Conservation (phyloP, 2,113 vertebrate genomes). For the Anguilla japonica region DNA sequence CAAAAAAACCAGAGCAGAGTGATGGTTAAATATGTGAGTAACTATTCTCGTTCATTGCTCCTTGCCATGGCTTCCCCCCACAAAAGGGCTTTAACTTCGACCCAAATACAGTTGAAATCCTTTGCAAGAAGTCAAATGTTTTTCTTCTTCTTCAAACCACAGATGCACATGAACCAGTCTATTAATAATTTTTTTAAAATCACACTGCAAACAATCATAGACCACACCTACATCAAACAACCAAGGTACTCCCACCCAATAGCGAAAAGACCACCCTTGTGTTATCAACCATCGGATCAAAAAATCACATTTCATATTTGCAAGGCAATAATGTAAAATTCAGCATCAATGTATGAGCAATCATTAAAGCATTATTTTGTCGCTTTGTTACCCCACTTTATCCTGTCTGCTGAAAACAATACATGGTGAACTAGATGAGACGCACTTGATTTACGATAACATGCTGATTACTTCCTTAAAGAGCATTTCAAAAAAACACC, state of each 20-base stretch:
- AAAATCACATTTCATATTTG: background rate
- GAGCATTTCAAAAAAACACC: background rate
- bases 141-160: too few species aligned
- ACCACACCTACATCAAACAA: too few species aligned
- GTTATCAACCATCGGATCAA: background rate
- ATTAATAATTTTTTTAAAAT: too few species aligned
- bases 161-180: too few species aligned
- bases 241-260: background rate
- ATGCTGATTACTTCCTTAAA: background rate
- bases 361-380: too few species aligned
- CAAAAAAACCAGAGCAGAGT: slow-evolving; percentile 60
- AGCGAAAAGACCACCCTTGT: background rate
- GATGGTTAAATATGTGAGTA: slow-evolving; percentile 21
- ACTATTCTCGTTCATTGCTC: slow-evolving; percentile 7
- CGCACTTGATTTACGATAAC: background rate
- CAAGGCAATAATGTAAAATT: background rate
- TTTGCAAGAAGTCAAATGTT: too few species aligned
- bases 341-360: background rate
- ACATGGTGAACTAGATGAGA: background rate
- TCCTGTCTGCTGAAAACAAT: background rate
- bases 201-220: too few species aligned
- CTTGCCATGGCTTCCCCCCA: background rate
- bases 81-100: background rate
- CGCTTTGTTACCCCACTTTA: background rate
- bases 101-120: background rate